These are phyloP conservation scores for Pyrocephalus nanus DNA, from an alignment of 2,797 vertebrate genomes.

Conservation along the genomic window DNA sequence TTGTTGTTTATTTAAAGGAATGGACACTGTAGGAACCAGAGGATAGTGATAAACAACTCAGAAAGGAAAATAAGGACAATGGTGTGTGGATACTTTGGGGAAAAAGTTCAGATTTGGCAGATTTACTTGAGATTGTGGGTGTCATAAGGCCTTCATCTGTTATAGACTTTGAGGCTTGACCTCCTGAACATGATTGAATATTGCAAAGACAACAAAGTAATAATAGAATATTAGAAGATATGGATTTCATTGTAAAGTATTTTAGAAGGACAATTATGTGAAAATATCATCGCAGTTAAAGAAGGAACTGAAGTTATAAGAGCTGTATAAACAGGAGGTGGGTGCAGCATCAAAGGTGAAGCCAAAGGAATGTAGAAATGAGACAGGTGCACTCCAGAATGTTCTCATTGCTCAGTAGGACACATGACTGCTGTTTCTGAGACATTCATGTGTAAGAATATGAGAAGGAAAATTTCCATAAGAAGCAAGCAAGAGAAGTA, in stretches of 20 bases:
- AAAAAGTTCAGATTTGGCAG: background rate
- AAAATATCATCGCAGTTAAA: background rate
- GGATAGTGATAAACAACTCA: background rate
- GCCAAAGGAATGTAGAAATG: background rate
- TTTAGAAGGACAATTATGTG: background rate
- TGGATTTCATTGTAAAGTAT: background rate
- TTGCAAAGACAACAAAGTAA: background rate
- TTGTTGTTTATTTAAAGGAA: background rate
- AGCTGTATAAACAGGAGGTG: background rate
- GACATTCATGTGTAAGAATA: background rate
- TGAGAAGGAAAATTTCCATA: background rate
- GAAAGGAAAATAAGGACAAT: background rate
- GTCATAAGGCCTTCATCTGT: background rate
- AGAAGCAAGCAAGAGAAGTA: background rate
- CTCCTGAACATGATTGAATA: background rate
- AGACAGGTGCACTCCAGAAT: background rate
- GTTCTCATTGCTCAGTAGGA: background rate
- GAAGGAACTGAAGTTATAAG: background rate
- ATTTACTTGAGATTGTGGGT: background rate
- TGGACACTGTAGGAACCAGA: background rate
- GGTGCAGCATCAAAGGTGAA: background rate
- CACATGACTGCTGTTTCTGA: background rate
- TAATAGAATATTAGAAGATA: background rate
- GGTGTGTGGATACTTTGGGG: background rate
- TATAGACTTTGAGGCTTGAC: accelerated